These are phyloP conservation scores for Datnioides undecimradiatus DNA, from an alignment of 2,113 vertebrate genomes.

Conservation along the genomic window DNA sequence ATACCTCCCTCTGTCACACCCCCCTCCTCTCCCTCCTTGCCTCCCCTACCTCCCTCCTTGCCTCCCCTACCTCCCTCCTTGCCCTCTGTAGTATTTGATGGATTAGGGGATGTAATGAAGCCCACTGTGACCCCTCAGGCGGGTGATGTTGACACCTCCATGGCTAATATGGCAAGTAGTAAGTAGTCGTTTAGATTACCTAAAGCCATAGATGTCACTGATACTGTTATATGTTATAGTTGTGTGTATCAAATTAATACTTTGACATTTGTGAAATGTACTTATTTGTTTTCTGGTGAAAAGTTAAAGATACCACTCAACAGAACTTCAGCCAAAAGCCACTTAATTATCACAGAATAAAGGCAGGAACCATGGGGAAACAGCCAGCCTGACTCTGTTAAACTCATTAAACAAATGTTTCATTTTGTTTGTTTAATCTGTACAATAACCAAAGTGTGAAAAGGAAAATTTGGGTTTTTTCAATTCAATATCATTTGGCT, in stretches of 20 bases:
- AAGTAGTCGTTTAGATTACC: slow-evolving; percentile 81
- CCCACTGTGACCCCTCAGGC: slow-evolving; percentile 93
- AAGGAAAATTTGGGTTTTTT: too few species aligned
- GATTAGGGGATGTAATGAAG: slow-evolving; percentile 97
- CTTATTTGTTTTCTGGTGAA: neutral
- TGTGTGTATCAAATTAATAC: neutral
- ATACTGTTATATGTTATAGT: too few species aligned
- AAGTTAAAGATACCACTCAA: neutral
- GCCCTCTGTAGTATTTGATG: slow-evolving; percentile 90
- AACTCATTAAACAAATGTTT: too few species aligned
- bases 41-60: neutral
- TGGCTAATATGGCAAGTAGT: slow-evolving; percentile 98
- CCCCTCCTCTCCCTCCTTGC: slow-evolving; percentile 56
- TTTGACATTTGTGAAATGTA: neutral
- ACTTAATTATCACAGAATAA: neutral
- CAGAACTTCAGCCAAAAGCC: too few species aligned
- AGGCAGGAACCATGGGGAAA: neutral
- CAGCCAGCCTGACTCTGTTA: too few species aligned
- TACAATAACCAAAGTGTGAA: too few species aligned
- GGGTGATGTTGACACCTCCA: slow-evolving; percentile 94
- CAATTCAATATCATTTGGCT: too few species aligned
- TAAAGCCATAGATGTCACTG: neutral
- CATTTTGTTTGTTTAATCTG: too few species aligned
- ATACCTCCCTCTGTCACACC: slow-evolving; percentile 57
- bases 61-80: neutral